Evolutionary conservation across 2,888 invertebrate species (phyloP).

Genomic region (Ochropleura plecta): DNA sequence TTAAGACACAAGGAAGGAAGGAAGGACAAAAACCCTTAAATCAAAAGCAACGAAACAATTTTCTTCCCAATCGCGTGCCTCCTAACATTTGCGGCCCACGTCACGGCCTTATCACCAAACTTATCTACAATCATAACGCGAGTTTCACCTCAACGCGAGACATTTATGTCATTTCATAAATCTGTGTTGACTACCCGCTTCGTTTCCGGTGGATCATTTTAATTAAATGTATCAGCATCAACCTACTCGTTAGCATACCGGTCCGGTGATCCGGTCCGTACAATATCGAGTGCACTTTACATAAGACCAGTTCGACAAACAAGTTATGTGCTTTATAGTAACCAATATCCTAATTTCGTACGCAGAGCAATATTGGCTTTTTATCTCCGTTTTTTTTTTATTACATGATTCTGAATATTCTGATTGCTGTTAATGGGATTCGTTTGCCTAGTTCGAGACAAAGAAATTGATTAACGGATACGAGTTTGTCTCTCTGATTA

Average conservation of each 20-base stretch:
- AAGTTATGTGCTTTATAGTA: constrained; percentile 79
- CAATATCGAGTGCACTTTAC: constrained; percentile 74
- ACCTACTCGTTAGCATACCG: constrained; percentile 64
- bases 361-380: constrained; percentile 74
- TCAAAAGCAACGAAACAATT: constrained; percentile 19
- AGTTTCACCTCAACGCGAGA: constrained; percentile 72
- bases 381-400: constrained; percentile 67
- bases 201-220: constrained; percentile 81
- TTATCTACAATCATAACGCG: constrained; percentile 65
- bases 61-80: constrained; percentile 49
- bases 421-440: constrained; percentile 64
- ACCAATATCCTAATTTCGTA: constrained; percentile 76
- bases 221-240: constrained; percentile 66
- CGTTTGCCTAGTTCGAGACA: constrained; percentile 60
- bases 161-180: constrained; percentile 81
- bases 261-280: constrained; percentile 56
- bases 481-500: constrained; percentile 54
- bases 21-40: background rate
- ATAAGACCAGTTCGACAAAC: constrained; percentile 70
- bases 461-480: constrained; percentile 56
- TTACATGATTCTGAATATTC: constrained; percentile 62
- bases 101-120: constrained; percentile 53
- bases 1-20: background rate
- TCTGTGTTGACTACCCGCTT: constrained; percentile 69
- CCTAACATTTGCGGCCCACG: constrained; percentile 51